phyloP scores from a whole-genome alignment of 1,140 invertebrate species.

The Drosophila sproati region DNA sequence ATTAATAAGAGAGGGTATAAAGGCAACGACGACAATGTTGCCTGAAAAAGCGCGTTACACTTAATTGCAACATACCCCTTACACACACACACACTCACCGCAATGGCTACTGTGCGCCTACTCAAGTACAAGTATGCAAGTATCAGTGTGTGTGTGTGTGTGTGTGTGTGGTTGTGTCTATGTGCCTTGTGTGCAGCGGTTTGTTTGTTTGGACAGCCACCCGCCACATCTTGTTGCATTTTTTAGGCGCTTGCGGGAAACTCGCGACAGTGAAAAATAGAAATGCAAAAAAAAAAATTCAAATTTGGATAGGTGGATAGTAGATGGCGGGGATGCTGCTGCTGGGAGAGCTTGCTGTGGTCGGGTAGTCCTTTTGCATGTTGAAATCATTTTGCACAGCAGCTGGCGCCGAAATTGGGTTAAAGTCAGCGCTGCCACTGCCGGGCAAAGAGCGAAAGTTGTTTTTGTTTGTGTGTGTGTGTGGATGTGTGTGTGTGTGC shows the following conservation, averaged over 20 bases:
- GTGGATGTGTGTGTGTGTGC: slow-evolving; percentile 31
- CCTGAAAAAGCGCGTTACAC: slow-evolving; percentile 50
- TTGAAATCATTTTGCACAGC: slow-evolving; percentile 75
- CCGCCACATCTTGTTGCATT: slow-evolving; percentile 76
- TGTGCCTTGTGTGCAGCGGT: slow-evolving; percentile 42
- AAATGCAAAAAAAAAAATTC: neutral
- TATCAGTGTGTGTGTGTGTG: slow-evolving; percentile 10
- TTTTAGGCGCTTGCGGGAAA: slow-evolving; percentile 67
- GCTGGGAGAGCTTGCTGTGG: slow-evolving; percentile 5
- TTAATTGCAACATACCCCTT: slow-evolving; percentile 32
- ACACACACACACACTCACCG: slow-evolving; percentile 8
- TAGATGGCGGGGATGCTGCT: neutral
- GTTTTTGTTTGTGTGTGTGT: slow-evolving; percentile 15
- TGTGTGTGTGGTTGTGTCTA: slow-evolving; percentile 7
- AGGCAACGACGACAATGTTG: slow-evolving; percentile 26
- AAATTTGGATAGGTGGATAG: slow-evolving; percentile 19
- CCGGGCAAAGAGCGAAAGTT: slow-evolving; percentile 43
- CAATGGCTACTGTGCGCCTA: slow-evolving; percentile 59
- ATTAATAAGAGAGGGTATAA: slow-evolving; percentile 27
- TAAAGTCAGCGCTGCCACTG: slow-evolving; percentile 61
- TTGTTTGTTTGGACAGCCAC: slow-evolving; percentile 62
- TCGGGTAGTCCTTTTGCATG: slow-evolving; percentile 4
- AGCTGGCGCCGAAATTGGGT: slow-evolving; percentile 73
- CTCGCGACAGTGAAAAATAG: slow-evolving; percentile 25
- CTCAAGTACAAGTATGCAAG: slow-evolving; percentile 49